Base-by-base conservation (phyloP, 2,797 vertebrate species). In the Bradypodion pumilum region DNA sequence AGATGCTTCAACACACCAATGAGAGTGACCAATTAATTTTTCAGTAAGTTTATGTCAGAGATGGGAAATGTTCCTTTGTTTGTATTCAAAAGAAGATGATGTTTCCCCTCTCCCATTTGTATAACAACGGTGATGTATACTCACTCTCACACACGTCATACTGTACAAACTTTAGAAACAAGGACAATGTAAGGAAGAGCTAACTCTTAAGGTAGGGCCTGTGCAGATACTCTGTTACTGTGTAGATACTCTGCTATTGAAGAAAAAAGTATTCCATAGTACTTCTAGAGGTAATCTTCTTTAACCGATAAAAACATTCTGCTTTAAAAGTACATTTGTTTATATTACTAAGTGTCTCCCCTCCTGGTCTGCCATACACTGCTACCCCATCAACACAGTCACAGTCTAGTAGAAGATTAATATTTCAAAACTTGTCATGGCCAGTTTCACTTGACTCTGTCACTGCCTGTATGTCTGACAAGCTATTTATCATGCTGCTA, bases 401-500 rank as follows among this genome's bases (percentile, higher is more conserved):
- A 89, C 91, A 91, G 88, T 94, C 93, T 89, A 88, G 92, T 93
- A 93, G 93, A 91, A 97, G 96, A 97, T 97, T 95, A 96, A 97
- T 97, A 97, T 97, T 97, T 97, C 94, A 96, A 94, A 97, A 97
- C 93, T 95, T 96, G 96, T 95, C 95, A 96, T 88, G 88, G 93
- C 93, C 94, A 90, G 95, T 96, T 96, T 91, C 93, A 92, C 94
- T 95, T 89, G 89, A 93, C 94, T 91, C 80, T 94, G 94, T 95
- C 91, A 89, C 91, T 94, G 93, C 94, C 93, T 88, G n/a, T n/a
- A 77, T 82, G 92, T 91, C 93, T 96, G 97, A 97, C 97, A 96
- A 97, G 96, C 96, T 96, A 97, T 98, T 97, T 96, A 97, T 98
- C 97, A 97, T 93, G 75, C 90, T 89, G 95, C 96, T 97, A 97